Base-by-base conservation (phyloP, 2,888 invertebrate genomes). In the Ectemnius continuus region DNA sequence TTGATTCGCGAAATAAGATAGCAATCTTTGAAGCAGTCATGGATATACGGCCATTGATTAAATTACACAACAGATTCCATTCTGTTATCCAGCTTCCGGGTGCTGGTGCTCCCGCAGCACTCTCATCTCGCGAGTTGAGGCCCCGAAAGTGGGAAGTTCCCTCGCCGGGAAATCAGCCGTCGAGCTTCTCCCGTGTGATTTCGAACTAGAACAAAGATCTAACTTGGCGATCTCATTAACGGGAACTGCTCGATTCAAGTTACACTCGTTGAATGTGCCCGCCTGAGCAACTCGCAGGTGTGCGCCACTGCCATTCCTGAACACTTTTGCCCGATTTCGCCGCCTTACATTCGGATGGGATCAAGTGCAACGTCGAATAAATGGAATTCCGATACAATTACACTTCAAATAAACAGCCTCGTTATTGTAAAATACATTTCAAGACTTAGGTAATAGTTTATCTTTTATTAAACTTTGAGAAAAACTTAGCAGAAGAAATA, bases 201-300 rank as follows among this genome's bases (percentile, higher is more conserved):
- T 52, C 52, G 52, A 60, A 60, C 28, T 60, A 6, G 36, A 60
- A n/a, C 60, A 28, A 60, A 60, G 28, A 28, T 14, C 60, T 28
- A 60, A 26, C 60, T 26, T 60, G 28, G 60, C 60, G 60, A 60
- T 60, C n/a, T 52, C 52, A 60, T 60, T 36, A 60, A 14, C 28
- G 28, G 3, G 60, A n/a, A 28, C 60, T 14, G 26, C 60, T 14
- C 26, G 28, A 28, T 60, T 60, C 26, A 16, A 28, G 28, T 60
- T 60, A 36, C 28, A 26, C 16, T n/a, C 60, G 23, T 36, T 23
- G 23, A 23, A 23, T 23, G 23, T 23, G 1, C 23, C 23, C 23
- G 23, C 23, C 23, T 23, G 23, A 23, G 23, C 23, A 23, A 23
- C 23, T 23, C 23, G 23, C 23, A 23, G 23, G 28, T 26, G 16